Evolutionary conservation across 2,888 invertebrate genomes (phyloP).

Genomic region (Pyrrhia umbra): DNA sequence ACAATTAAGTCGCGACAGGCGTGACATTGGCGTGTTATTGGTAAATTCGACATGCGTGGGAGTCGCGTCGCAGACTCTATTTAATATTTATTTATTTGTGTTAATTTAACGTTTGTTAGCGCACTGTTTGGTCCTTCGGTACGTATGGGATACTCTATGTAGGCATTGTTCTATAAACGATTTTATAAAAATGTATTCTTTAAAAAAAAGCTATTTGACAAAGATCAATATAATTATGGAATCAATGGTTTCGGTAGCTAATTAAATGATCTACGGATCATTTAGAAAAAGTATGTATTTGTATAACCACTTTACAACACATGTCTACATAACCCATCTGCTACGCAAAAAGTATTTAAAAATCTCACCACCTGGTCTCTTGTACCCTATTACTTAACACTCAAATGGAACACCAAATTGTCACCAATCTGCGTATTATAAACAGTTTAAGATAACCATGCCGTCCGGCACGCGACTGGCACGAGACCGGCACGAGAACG

Average conservation of each 20-base stretch:
- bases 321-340: background rate
- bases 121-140: background rate
- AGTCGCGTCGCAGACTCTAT: conserved; percentile 48
- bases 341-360: background rate
- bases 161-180: background rate
- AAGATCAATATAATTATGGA: no score
- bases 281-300: no score
- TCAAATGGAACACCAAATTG: conserved; percentile 46
- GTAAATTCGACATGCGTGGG: conserved; percentile 74
- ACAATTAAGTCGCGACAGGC: conserved; percentile 52
- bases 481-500: conserved; percentile 47
- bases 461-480: conserved; percentile 24
- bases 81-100: conserved; percentile 42
- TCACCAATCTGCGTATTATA: conserved; percentile 61
- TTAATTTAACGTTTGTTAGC: conserved; percentile 53
- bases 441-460: conserved; percentile 54
- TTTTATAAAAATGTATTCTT: background rate
- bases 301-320: no score
- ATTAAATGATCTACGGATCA: no score
- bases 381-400: conserved; percentile 1
- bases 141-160: background rate
- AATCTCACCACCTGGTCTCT: conserved; percentile 4
- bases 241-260: no score
- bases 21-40: conserved; percentile 70
- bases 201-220: no score